Base-by-base conservation (phyloP, 2,888 invertebrate species). In the Beris morrisii region DNA sequence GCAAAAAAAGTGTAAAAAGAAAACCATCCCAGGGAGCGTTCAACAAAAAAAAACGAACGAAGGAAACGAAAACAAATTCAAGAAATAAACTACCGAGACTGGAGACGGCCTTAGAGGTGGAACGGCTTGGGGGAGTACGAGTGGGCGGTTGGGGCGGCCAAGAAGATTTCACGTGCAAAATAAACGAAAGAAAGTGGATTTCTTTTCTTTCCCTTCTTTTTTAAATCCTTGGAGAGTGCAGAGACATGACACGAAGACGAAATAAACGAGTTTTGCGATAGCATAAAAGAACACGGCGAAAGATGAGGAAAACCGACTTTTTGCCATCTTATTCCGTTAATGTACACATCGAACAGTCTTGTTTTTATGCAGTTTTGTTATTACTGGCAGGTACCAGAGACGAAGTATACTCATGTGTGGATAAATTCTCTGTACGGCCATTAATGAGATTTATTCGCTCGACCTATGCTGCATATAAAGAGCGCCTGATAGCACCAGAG, bases 61-160 rank as follows among this genome's bases (percentile, higher is more conserved):
- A 55, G 32, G 54, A 59, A 69, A 67, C 65, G 52, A 70, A 69
- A 69, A 70, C 67, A 67, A 69, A 70, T 67, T 68, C 64, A 66
- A 61, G 68, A 67, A 65, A 70, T 70, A 70, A 70, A 68, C 70
- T 59, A 68, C 66, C 64, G 65, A 67, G 66, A 61, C 64, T 56
- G 61, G 67, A 66, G 64, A 66, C 64, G 38, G 46, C 44, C 50
- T 54, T 28, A 52, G 53, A 64, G 38, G 5, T 38, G 48, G 52
- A 44, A 63, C 31, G 45, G 54, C n/a, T 48, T 38, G 28, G 38
- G 50, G 57, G 30, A 64, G 46, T n/a, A 48, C 30, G 38, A 66
- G 38, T 54, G 44, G 55, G 32, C 13, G 48, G 5, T 48, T 48
- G 9, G 6, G 5, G 38, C 7, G 38, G 38, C 38, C 38, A 38